Evolutionary conservation across 2,113 vertebrate genomes (phyloP).

Genomic region (Mastomys coucha): DNA sequence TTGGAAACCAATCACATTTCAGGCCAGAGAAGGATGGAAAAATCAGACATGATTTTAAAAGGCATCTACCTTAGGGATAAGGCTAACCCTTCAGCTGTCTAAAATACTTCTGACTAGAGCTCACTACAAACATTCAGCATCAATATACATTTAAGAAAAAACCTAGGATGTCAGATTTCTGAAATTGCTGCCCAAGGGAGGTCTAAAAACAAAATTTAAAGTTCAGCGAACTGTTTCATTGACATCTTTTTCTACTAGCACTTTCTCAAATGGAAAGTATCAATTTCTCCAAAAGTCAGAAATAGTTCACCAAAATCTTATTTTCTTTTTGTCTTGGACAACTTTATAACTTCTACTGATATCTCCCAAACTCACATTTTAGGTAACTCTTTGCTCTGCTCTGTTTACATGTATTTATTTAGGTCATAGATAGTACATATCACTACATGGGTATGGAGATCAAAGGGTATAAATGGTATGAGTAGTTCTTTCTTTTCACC

Average conservation of each 20-base stretch:
- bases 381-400: neutral
- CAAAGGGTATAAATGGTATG: too few species aligned
- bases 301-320: slow-evolving; percentile 21
- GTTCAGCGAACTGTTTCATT: slow-evolving; percentile 45
- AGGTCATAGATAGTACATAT: neutral
- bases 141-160: neutral
- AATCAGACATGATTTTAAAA: slow-evolving; percentile 33
- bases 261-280: slow-evolving; percentile 39
- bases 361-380: neutral
- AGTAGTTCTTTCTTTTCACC: neutral
- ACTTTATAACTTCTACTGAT: neutral
- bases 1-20: slow-evolving; percentile 12
- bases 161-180: slow-evolving; percentile 16
- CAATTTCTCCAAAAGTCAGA: slow-evolving; percentile 46
- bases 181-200: slow-evolving; percentile 16
- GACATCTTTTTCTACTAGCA: slow-evolving; percentile 47
- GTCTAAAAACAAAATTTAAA: slow-evolving; percentile 51
- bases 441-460: too few species aligned
- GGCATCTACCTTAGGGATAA: slow-evolving; percentile 12
- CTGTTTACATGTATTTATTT: neutral
- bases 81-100: neutral
- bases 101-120: slow-evolving; percentile 53
- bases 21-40: slow-evolving; percentile 27
- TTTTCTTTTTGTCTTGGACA: slow-evolving; percentile 6
- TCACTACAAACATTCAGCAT: slow-evolving; percentile 14